Evolutionary conservation across 1,140 invertebrate species (phyloP).

Genomic region (Trichonephila clavipes): DNA sequence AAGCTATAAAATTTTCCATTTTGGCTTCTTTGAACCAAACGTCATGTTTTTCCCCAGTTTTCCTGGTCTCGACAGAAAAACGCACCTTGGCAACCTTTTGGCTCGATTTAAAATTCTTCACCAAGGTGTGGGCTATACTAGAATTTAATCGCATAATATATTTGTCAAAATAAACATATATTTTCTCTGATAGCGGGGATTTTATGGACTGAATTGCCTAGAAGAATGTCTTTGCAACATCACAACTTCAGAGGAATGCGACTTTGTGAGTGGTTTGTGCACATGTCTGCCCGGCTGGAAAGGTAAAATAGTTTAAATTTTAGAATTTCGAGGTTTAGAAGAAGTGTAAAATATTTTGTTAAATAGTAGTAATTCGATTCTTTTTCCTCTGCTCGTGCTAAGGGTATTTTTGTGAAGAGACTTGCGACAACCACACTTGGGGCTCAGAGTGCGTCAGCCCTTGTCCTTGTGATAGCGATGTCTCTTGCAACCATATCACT

Average conservation of each 20-base stretch:
- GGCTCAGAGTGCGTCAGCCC: background rate
- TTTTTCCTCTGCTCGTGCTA: background rate
- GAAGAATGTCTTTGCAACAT: slow-evolving; percentile 3
- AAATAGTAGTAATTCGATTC: background rate
- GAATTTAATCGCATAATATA: too few species aligned
- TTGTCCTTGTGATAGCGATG: slow-evolving; percentile 18
- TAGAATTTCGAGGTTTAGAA: background rate
- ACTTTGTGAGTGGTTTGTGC: slow-evolving; percentile 82
- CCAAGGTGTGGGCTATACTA: too few species aligned
- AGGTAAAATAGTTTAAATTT: slow-evolving; percentile 78
- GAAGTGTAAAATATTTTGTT: background rate
- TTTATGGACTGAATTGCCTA: slow-evolving; percentile 38
- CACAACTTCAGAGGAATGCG: slow-evolving; percentile 79
- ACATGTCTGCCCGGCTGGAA: slow-evolving; percentile 82
- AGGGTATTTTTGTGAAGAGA: slow-evolving; percentile 42
- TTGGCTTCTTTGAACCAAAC: too few species aligned
- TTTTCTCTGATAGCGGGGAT: background rate
- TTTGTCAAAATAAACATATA: background rate
- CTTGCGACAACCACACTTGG: slow-evolving; percentile 36
- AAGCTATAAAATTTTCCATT: too few species aligned
- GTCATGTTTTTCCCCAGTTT: too few species aligned
- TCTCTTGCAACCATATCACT: slow-evolving; percentile 87
- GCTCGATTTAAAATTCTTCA: too few species aligned
- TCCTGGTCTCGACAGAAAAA: too few species aligned
- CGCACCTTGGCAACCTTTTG: too few species aligned